phyloP scores from a whole-genome alignment of 2,888 invertebrate genomes.

The Leptodirus hochenwartii region DNA sequence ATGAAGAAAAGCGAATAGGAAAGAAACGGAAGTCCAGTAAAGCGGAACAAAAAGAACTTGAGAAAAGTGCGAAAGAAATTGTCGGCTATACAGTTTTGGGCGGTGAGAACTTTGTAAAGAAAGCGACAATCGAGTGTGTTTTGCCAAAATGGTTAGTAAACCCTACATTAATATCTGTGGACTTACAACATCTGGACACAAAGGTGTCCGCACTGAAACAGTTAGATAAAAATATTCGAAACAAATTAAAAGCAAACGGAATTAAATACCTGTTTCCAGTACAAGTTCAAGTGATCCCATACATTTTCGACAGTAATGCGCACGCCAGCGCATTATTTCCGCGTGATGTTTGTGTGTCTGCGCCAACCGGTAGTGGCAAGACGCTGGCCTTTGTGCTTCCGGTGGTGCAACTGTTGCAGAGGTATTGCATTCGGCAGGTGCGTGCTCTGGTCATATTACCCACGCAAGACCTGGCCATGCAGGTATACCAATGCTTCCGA shows the following conservation, averaged over 20 bases:
- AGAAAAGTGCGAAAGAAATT: conserved; percentile 15
- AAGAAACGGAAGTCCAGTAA: no score
- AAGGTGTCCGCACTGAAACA: conserved; percentile 36
- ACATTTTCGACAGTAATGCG: conserved; percentile 44
- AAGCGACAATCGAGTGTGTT: conserved; percentile 46
- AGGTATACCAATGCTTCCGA: conserved; percentile 71
- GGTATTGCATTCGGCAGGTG: conserved; percentile 29
- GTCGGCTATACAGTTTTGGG: conserved; percentile 52
- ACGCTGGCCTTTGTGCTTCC: conserved; percentile 89
- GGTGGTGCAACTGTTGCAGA: conserved; percentile 44
- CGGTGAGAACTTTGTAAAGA: conserved; percentile 37
- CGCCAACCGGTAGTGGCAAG: conserved; percentile 96
- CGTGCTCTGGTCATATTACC: conserved; percentile 84
- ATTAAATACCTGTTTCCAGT: conserved; percentile 70
- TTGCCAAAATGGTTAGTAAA: conserved; percentile 77
- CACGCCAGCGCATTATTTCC: conserved; percentile 48
- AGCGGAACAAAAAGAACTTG: conserved; percentile 11
- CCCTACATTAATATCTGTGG: conserved; percentile 59
- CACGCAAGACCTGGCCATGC: conserved; percentile 77
- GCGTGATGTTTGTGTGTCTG: conserved; percentile 86
- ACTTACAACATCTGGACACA: conserved; percentile 37
- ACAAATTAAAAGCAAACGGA: conserved; percentile 48
- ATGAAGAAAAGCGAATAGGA: conserved; percentile 9
- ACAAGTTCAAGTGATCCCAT: conserved; percentile 60
- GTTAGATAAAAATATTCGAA: conserved; percentile 43